phyloP scores from a whole-genome alignment of 2,797 vertebrate species.

The Lerista edwardsae region DNA sequence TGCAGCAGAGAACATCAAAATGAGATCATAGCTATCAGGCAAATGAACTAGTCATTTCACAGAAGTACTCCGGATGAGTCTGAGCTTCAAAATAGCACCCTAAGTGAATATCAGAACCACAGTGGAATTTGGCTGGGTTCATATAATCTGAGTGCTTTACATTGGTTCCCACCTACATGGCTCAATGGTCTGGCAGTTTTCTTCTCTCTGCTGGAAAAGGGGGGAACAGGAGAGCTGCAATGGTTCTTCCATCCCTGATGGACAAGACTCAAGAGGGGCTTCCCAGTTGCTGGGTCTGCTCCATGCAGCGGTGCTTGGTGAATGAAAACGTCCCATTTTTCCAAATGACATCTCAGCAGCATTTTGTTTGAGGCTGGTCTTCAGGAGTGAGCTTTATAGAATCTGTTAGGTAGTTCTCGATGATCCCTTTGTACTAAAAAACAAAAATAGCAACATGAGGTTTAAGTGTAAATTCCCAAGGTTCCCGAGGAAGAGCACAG shows the following conservation, averaged over 20 bases:
- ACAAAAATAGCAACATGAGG: conserved; percentile 5
- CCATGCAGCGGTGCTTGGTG: neutral
- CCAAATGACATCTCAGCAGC: conserved; percentile 59
- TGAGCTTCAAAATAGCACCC: neutral
- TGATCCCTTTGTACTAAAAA: conserved; percentile 74
- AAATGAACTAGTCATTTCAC: neutral
- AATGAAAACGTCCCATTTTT: neutral
- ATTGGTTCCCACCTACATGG: neutral
- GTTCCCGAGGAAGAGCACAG: too few species aligned
- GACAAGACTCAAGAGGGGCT: neutral
- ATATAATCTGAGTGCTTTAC: neutral
- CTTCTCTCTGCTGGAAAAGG: neutral
- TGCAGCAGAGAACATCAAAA: neutral
- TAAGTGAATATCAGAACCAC: neutral
- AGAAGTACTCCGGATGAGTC: neutral
- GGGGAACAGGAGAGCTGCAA: neutral
- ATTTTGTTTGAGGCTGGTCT: conserved; percentile 63
- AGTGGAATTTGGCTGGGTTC: neutral
- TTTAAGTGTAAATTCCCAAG: neutral
- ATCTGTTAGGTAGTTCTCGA: conserved; percentile 75
- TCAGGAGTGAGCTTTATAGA: conserved; percentile 80
- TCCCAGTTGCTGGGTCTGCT: neutral
- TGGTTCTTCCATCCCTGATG: neutral
- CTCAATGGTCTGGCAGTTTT: neutral
- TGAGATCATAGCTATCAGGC: neutral